Conservation (phyloP, 2,888 invertebrate genomes). For the Anthophora plumipes region DNA sequence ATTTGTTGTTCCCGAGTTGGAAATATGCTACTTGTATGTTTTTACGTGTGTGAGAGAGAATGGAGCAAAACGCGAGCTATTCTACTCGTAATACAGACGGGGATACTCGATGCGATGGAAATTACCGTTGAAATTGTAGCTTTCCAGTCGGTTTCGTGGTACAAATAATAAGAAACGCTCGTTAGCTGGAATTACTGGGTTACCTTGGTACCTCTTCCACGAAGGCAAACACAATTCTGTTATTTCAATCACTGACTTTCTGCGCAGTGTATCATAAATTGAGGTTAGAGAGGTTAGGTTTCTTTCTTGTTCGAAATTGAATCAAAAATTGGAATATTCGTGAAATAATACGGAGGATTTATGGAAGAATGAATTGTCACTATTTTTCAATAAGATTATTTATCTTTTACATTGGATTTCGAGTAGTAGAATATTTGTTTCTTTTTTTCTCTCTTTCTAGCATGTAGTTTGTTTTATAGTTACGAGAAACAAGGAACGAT, state of each 20-base stretch:
- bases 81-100: not conserved
- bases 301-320: no score
- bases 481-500: no score
- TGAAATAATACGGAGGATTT: not conserved
- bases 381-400: no score
- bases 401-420: no score
- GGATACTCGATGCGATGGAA: conserved; percentile 28
- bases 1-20: conserved; percentile 72
- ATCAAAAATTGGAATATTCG: not conserved
- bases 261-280: not conserved
- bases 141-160: conserved; percentile 7
- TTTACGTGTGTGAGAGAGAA: no score
- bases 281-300: not conserved
- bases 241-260: conserved; percentile 17
- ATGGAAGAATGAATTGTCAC: no score
- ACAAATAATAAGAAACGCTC: conserved; percentile 10
- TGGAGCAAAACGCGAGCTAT: conserved; percentile 18
- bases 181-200: conserved; percentile 15
- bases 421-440: not conserved
- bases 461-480: no score
- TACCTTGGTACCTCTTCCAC: not conserved
- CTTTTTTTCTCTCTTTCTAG: no score
- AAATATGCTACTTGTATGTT: conserved; percentile 9
- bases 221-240: not conserved
- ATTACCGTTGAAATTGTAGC: conserved; percentile 50